Percentiles rank a stretch among this genome's conserved stretches.
phyloP scores from a whole-genome alignment of 1,140 invertebrate genomes.

The Caenorhabditis briggsae region DNA sequence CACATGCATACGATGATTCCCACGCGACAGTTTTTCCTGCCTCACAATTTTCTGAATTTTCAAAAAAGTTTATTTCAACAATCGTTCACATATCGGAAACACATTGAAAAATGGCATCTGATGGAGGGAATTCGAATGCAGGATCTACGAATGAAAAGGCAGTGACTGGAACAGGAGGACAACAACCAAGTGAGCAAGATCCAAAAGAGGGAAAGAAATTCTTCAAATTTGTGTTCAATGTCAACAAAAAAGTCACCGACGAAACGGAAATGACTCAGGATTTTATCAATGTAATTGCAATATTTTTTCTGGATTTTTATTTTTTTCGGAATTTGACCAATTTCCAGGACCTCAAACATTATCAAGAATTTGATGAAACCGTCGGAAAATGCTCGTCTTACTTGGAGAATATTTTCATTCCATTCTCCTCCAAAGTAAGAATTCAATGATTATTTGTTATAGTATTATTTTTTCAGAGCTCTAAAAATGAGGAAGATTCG shows the following conservation, averaged over 20 bases:
- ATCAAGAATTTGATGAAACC: slow-evolving; percentile 27
- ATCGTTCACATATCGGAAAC: neutral
- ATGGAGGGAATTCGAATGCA: neutral
- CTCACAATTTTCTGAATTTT: too few species aligned
- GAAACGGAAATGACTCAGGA: slow-evolving; percentile 46
- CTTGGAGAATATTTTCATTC: slow-evolving; percentile 24
- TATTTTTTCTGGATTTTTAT: neutral
- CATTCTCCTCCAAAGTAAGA: neutral
- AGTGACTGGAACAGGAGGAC: neutral
- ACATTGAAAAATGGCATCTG: slow-evolving; percentile 30
- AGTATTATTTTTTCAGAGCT: neutral
- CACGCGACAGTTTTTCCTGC: too few species aligned
- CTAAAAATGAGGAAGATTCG: neutral
- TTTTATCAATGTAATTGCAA: slow-evolving; percentile 26
- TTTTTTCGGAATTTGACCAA: neutral
- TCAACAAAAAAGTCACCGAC: slow-evolving; percentile 8
- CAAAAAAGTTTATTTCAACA: too few species aligned
- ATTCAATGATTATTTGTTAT: too few species aligned
- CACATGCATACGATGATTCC: too few species aligned
- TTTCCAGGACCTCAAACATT: slow-evolving; percentile 34
- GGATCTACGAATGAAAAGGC: neutral
- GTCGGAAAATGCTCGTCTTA: neutral
- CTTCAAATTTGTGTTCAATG: slow-evolving; percentile 19
- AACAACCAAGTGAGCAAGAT: neutral
- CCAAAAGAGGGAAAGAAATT: slow-evolving; percentile 32